These are phyloP conservation scores for Ridgeia piscesae DNA, from an alignment of 1,140 invertebrate genomes.

Conservation along the genomic window DNA sequence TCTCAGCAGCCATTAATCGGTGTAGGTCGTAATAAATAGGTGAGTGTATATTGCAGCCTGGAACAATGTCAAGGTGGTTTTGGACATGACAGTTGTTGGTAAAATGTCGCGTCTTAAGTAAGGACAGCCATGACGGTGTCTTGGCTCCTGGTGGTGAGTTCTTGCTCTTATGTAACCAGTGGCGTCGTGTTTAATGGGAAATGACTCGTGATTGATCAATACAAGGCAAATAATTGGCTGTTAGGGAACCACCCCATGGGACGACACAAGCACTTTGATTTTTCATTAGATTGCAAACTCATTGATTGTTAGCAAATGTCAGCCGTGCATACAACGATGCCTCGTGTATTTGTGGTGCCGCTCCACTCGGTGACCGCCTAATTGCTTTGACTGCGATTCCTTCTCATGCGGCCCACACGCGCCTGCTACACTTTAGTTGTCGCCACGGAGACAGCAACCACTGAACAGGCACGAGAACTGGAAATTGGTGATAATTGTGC, in stretches of 20 bases:
- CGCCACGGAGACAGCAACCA: neutral
- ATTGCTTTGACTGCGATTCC: neutral
- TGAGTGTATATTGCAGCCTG: too few relatives aligned
- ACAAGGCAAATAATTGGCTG: neutral
- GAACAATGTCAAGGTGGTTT: too few relatives aligned
- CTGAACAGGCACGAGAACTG: neutral
- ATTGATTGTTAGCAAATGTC: constrained; percentile 1
- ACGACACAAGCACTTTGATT: neutral
- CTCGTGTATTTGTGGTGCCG: neutral
- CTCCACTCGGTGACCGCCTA: neutral
- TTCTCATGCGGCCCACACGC: neutral
- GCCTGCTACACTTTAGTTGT: neutral
- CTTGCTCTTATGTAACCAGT: neutral
- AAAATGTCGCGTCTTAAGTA: neutral
- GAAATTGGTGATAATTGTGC: neutral
- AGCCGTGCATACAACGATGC: neutral
- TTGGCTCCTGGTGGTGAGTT: neutral
- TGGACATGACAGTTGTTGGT: too few relatives aligned
- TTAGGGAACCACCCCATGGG: neutral
- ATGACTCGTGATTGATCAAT: neutral
- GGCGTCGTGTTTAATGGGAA: neutral
- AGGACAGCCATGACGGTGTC: neutral
- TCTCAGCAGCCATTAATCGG: too few relatives aligned
- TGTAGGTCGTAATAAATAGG: too few relatives aligned
- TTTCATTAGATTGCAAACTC: neutral